These are phyloP conservation scores for Rhodeus uyekii DNA, from an alignment of 2,797 vertebrate genomes.

Conservation along the genomic window DNA sequence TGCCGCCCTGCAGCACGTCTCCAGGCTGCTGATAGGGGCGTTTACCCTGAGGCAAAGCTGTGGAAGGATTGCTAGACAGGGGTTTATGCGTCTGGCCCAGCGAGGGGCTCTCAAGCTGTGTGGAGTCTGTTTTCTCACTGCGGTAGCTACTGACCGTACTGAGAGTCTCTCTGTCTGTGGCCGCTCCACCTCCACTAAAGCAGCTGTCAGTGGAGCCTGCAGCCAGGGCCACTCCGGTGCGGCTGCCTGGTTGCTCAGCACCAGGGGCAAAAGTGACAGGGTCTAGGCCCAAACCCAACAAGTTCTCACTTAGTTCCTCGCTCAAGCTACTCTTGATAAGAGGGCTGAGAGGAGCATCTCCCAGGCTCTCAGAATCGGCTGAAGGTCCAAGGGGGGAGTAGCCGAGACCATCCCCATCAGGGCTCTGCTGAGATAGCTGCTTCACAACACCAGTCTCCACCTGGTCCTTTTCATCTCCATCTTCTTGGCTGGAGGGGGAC, in stretches of 20 bases:
- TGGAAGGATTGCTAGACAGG: conserved; percentile 60
- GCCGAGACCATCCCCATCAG: conserved; percentile 59
- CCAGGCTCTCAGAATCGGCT: conserved; percentile 79
- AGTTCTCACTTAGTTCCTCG: conserved; percentile 87
- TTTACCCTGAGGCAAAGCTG: conserved; percentile 58
- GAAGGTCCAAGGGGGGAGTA: conserved; percentile 78
- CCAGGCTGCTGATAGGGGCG: conserved; percentile 51
- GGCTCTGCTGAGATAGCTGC: conserved; percentile 60
- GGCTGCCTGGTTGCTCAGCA: conserved; percentile 75
- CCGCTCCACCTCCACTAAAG: conserved; percentile 81
- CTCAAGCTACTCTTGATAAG: conserved; percentile 87
- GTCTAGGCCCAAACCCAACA: conserved; percentile 83
- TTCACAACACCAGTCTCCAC: conserved; percentile 61
- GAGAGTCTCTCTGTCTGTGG: conserved; percentile 85
- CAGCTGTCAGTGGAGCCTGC: conserved; percentile 89
- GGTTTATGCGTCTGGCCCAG: conserved; percentile 70
- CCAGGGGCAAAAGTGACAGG: conserved; percentile 81
- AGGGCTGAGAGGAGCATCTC: conserved; percentile 87
- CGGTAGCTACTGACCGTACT: conserved; percentile 90
- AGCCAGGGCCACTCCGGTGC: conserved; percentile 74
- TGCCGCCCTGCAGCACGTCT: conserved; percentile 71
- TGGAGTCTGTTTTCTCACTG: conserved; percentile 90
- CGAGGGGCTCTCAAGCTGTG: conserved; percentile 87
- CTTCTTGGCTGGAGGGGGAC: conserved; percentile 78
- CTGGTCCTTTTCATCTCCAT: conserved; percentile 78